Evolutionary conservation across 1,140 invertebrate species (phyloP).

Genomic region (Pogonus chalceus): DNA sequence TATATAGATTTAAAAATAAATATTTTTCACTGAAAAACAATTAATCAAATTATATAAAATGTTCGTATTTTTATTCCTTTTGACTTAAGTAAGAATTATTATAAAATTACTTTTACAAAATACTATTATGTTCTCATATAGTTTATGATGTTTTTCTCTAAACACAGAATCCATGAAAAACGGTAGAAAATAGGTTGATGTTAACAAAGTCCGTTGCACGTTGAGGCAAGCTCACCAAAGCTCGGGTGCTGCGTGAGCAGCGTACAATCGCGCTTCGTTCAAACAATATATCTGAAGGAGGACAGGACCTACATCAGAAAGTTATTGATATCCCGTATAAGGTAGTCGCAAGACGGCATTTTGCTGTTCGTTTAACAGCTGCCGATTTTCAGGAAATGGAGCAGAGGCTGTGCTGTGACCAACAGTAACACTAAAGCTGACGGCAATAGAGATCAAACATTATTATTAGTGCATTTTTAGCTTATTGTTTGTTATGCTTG

Average conservation of each 20-base stretch:
- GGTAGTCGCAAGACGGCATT: not conserved
- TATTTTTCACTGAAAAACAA: too few relatives aligned
- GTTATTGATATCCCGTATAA: not conserved
- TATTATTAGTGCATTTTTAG: not conserved
- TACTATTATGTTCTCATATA: too few relatives aligned
- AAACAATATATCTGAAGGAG: not conserved
- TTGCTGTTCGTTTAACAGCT: not conserved
- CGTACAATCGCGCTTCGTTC: not conserved
- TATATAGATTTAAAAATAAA: too few relatives aligned
- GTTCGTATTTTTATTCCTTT: too few relatives aligned
- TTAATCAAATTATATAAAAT: too few relatives aligned
- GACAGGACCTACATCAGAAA: not conserved
- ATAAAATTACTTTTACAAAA: too few relatives aligned
- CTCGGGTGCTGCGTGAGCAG: not conserved
- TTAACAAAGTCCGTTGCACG: not conserved
- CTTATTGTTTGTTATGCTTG: not conserved
- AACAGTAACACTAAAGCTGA: too few relatives aligned
- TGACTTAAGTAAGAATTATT: too few relatives aligned
- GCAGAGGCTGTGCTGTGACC: not conserved
- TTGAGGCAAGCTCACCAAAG: not conserved
- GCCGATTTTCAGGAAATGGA: not conserved
- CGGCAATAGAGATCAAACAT: too few relatives aligned
- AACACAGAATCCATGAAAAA: too few relatives aligned
- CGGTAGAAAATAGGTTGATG: not conserved
- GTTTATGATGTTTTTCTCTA: too few relatives aligned